Conservation (phyloP, 2,797 vertebrate species). For the Acropternis orthonyx region DNA sequence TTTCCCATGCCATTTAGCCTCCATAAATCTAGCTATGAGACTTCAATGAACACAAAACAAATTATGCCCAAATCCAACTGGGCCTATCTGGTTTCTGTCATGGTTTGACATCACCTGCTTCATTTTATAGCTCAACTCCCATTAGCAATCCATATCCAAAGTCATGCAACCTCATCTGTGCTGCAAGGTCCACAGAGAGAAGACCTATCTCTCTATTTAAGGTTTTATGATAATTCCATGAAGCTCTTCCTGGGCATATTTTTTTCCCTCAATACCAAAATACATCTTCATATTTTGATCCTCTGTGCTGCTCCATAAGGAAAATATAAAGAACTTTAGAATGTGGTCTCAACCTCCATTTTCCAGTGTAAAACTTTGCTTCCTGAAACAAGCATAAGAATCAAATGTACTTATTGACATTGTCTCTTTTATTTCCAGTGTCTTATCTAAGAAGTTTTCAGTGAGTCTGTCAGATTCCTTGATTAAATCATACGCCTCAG, state of each 20-base stretch:
- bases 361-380: not conserved
- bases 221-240: not conserved
- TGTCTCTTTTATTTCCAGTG: conserved; percentile 64
- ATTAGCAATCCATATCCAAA: conserved; percentile 36
- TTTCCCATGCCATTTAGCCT: conserved; percentile 60
- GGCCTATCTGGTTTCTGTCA: conserved; percentile 69
- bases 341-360: not conserved
- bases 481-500: conserved; percentile 70
- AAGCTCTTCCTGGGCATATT: not conserved
- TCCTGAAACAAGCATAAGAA: not conserved
- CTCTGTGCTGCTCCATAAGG: not conserved
- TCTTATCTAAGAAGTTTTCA: conserved; percentile 64
- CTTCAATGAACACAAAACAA: conserved; percentile 58
- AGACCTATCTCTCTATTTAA: not conserved
- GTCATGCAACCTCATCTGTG: conserved; percentile 15
- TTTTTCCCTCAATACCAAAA: not conserved
- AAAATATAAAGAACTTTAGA: not conserved
- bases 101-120: conserved; percentile 67
- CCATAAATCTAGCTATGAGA: conserved; percentile 59
- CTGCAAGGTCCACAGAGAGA: not conserved
- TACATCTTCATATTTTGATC: not conserved
- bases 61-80: conserved; percentile 56
- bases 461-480: conserved; percentile 64
- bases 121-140: conserved; percentile 40
- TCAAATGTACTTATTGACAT: conserved; percentile 51